Evolutionary conservation across 1,140 invertebrate genomes (phyloP).

Genomic region (Heliconius nattereri): DNA sequence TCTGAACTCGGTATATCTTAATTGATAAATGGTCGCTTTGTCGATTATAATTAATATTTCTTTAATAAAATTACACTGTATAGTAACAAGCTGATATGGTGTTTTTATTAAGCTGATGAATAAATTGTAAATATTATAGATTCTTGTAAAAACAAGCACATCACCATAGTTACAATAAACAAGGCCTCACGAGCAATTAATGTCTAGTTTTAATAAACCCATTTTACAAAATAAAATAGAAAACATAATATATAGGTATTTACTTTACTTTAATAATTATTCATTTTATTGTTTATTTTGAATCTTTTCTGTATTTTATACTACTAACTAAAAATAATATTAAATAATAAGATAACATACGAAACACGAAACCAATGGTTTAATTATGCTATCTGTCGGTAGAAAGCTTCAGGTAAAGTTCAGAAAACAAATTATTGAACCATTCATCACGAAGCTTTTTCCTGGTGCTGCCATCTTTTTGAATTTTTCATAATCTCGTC

Average conservation of each 20-base stretch:
- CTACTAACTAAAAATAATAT: background rate
- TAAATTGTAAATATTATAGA: too few species aligned
- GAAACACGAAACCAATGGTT: background rate
- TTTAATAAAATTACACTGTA: background rate
- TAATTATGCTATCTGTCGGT: background rate
- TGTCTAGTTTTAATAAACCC: too few species aligned
- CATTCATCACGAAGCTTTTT: background rate
- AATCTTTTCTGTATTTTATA: background rate
- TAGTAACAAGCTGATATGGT: too few species aligned
- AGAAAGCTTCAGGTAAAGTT: background rate
- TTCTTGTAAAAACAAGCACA: too few species aligned
- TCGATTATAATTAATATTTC: background rate
- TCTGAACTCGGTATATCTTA: background rate
- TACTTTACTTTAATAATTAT: too few species aligned
- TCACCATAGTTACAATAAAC: too few species aligned
- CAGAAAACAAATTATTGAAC: background rate
- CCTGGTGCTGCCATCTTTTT: conserved; percentile 21
- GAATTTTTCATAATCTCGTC: background rate
- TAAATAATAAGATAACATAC: background rate
- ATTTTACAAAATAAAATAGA: too few species aligned
- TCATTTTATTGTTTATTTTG: background rate
- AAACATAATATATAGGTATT: too few species aligned
- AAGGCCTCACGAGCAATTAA: too few species aligned
- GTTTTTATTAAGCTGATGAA: too few species aligned
- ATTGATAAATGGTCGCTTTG: background rate